Percentiles rank a stretch among this genome's conserved stretches.
Evolutionary conservation across 2,113 vertebrate species (phyloP).

Genomic region (Oreochromis aureus): DNA sequence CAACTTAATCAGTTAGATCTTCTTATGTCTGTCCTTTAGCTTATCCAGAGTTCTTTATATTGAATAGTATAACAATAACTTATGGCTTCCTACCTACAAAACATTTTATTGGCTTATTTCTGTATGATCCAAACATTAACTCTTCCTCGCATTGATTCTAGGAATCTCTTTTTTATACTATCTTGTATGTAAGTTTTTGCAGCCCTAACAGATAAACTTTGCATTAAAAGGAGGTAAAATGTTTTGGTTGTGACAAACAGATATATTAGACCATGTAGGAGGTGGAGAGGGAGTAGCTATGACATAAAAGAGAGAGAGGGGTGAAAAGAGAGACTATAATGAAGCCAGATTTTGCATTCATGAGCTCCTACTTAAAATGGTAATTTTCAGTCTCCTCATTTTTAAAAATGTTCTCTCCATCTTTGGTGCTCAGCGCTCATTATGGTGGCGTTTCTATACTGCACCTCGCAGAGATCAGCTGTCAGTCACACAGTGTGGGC

Average conservation of each 20-base stretch:
- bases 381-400: constrained; percentile 20
- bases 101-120: not conserved
- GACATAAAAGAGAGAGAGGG: not conserved
- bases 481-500: constrained; percentile 33
- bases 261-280: constrained; percentile 1
- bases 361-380: constrained; percentile 22
- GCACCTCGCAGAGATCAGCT: constrained; percentile 8
- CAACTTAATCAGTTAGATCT: not conserved
- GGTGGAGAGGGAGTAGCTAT: not conserved
- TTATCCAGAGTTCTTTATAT: not conserved
- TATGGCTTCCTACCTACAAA: not conserved
- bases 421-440: constrained; percentile 27
- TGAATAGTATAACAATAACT: not conserved
- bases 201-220: not conserved
- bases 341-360: constrained; percentile 29
- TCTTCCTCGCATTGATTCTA: not conserved
- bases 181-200: not conserved
- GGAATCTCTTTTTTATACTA: not conserved
- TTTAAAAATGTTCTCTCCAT: constrained; percentile 9
- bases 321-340: not conserved
- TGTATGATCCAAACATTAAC: not conserved
- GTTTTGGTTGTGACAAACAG: not conserved
- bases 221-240: not conserved
- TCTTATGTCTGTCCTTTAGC: not conserved
- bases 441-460: not conserved